phyloP scores from a whole-genome alignment of 2,888 invertebrate genomes.

The Capitulum mitella region DNA sequence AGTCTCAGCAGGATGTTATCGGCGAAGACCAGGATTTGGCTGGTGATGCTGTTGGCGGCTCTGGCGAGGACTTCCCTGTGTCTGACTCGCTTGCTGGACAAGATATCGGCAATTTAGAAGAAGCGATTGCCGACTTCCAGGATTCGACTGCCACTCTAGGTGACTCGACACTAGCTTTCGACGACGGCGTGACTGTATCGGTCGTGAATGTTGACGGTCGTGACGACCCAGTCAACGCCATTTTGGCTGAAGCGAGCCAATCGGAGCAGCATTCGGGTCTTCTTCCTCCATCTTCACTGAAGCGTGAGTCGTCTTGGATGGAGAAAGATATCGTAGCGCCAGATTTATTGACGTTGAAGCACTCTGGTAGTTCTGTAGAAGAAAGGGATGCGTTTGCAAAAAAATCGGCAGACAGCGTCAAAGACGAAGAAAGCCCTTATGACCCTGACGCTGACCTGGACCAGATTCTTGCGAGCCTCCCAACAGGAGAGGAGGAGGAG shows the following conservation, averaged over 20 bases:
- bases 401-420: neutral
- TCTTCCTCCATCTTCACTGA: neutral
- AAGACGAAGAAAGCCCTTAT: neutral
- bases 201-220: neutral
- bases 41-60: too few species aligned
- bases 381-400: neutral
- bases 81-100: too few species aligned
- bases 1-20: too few species aligned
- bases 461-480: too few species aligned
- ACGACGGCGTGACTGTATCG: neutral
- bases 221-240: neutral
- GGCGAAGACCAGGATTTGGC: too few species aligned
- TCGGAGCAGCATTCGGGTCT: too few species aligned
- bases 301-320: neutral
- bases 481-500: neutral
- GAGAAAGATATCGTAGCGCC: neutral
- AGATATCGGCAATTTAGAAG: too few species aligned
- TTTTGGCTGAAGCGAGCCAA: too few species aligned
- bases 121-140: too few species aligned
- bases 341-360: neutral
- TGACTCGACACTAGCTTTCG: too few species aligned
- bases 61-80: too few species aligned
- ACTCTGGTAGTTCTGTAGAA: neutral
- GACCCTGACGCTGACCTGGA: neutral
- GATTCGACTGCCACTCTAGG: too few species aligned